These are phyloP conservation scores for Zenarchopterus dispar DNA, from an alignment of 2,797 vertebrate genomes.

Conservation along the genomic window DNA sequence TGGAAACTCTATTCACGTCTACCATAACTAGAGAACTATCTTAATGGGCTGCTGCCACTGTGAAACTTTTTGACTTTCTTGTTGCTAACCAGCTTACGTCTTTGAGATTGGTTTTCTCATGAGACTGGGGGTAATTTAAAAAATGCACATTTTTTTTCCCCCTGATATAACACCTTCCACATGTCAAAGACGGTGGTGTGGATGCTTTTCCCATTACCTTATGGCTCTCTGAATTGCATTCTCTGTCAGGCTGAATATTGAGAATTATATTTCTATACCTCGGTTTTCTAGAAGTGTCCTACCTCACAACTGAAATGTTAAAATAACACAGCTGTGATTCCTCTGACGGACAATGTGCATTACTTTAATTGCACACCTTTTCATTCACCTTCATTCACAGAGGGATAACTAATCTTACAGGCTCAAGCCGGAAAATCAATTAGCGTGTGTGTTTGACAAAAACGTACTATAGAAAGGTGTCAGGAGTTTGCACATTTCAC, in stretches of 20 bases:
- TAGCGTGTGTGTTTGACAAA: constrained; percentile 26
- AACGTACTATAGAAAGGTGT: constrained; percentile 44
- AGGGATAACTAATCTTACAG: constrained; percentile 29
- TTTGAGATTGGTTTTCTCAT: constrained; percentile 48
- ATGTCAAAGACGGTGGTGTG: constrained; percentile 58
- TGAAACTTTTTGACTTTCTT: constrained; percentile 15
- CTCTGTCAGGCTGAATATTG: constrained; percentile 64
- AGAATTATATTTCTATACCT: constrained; percentile 66
- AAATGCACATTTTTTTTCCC: constrained; percentile 59
- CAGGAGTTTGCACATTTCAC: constrained; percentile 63
- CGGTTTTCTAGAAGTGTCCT: constrained; percentile 68
- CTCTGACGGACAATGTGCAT: constrained; percentile 50
- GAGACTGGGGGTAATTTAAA: constrained; percentile 58
- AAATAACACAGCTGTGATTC: constrained; percentile 66
- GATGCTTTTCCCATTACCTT: constrained; percentile 56
- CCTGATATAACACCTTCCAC: constrained; percentile 77
- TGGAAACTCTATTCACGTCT: background rate
- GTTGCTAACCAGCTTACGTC: constrained; percentile 47
- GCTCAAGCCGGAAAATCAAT: constrained; percentile 40
- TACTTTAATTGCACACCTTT: constrained; percentile 65
- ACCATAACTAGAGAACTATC: no score
- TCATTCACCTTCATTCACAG: constrained; percentile 49
- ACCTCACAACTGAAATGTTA: constrained; percentile 61
- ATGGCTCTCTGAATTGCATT: constrained; percentile 55
- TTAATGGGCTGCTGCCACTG: background rate